Evolutionary conservation across 2,113 vertebrate genomes (phyloP).

Genomic region (Epinephelus fuscoguttatus): DNA sequence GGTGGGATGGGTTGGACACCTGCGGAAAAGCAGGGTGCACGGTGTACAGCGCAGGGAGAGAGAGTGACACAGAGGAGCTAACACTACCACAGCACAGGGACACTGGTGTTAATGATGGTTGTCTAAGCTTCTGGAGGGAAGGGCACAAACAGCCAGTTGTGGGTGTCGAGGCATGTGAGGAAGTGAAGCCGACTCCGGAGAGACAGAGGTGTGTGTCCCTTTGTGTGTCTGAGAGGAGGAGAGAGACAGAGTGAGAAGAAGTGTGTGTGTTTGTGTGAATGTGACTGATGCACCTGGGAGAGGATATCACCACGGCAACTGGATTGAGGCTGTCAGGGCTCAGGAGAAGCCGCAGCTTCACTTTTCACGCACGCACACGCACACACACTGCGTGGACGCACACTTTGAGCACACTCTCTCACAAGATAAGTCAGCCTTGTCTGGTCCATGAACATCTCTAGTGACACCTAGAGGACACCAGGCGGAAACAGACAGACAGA

Average conservation of each 20-base stretch:
- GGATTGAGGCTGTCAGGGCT: conserved; percentile 79
- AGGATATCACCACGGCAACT: conserved; percentile 86
- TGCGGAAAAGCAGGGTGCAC: conserved; percentile 65
- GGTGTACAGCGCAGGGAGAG: conserved; percentile 42
- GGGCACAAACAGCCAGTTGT: conserved; percentile 72
- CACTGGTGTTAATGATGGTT: conserved; percentile 76
- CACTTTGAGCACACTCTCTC: conserved; percentile 41
- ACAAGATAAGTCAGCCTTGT: conserved; percentile 36
- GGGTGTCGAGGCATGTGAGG: conserved; percentile 75
- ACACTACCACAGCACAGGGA: conserved; percentile 63
- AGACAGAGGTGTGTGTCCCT: conserved; percentile 57
- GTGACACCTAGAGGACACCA: conserved; percentile 84
- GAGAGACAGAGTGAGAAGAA: conserved; percentile 17
- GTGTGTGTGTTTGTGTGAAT: conserved; percentile 43
- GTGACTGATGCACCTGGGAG: conserved; percentile 77
- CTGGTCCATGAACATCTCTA: conserved; percentile 75
- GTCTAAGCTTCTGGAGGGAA: conserved; percentile 70
- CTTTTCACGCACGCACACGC: conserved; percentile 18
- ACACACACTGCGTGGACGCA: conserved; percentile 26
- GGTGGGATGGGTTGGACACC: conserved; percentile 69
- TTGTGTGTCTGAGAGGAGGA: conserved; percentile 23
- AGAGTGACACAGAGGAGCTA: conserved; percentile 56
- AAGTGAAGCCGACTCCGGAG: conserved; percentile 46
- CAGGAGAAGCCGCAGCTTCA: conserved; percentile 61
- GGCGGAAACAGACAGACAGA: conserved; percentile 56